A percentile compares a stretch with the other conserved stretches of the same genome.
Conservation (phyloP, 35 echinoderm and acorn worm genomes). For the Lytechinus pictus region DNA sequence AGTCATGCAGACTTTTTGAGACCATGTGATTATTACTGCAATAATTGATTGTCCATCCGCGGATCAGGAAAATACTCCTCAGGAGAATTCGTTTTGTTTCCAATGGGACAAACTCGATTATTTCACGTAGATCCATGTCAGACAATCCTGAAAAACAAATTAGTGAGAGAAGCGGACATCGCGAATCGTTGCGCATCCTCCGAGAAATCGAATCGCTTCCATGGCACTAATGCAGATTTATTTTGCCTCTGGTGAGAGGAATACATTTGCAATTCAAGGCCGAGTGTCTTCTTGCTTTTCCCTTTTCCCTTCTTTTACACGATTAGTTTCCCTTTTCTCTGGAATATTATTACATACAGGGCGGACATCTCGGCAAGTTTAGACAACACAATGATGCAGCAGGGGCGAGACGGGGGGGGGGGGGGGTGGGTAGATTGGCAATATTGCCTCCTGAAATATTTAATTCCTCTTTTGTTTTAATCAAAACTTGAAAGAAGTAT, state of each 20-base stretch:
- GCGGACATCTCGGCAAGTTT: not conserved
- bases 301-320: not conserved
- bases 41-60: not conserved
- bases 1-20: no score
- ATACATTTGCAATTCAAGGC: not conserved
- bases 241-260: not conserved
- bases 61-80: not conserved
- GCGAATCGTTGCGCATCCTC: not conserved
- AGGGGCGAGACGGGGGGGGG: no score
- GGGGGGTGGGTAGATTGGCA: no score
- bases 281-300: not conserved
- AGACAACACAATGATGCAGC: no score
- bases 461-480: no score
- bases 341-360: not conserved
- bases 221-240: not conserved
- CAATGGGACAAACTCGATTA: not conserved
- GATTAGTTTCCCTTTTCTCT: not conserved
- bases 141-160: not conserved
- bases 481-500: no score
- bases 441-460: no score
- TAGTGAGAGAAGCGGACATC: not conserved
- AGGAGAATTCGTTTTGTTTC: not conserved
- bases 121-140: not conserved
- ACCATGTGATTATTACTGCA: no score
- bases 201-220: not conserved